Evolutionary conservation across 2,113 vertebrate genomes (phyloP), one percentile per base, ranked within the genome.

Genomic region (Daubentonia madagascariensis): DNA sequence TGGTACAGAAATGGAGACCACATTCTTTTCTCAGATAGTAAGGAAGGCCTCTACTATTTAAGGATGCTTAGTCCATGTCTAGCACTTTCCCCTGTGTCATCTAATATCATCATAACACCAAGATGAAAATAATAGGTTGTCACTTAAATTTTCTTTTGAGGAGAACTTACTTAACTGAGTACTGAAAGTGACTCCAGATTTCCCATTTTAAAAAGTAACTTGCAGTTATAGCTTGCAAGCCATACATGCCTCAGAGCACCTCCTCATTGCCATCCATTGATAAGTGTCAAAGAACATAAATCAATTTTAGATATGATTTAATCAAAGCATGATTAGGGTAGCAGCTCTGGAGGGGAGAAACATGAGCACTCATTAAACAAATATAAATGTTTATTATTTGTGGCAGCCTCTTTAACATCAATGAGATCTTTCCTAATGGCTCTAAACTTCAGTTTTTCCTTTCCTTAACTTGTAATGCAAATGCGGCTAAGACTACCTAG

Each of bases 1-100:
- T 23, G 52, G 25, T n/a, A 40, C 65, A 95, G 70, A 85, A 87
- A 88, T 61, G 79, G 50, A 95, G 70, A 80, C 23, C 40, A 72
- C 80, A 92, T 96, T 96, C 95, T 97, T 95, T 79, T 89, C 67
- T 96, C 65, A 83, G 83, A 88, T 23, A 87, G 90, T 70, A 37
- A 94, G 57, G 61, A 89, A 95, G 73, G 40, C 32, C 48, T 85
- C 87, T 76, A 22, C 89, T 97, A 94, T 96, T 97, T 97, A 52
- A 67, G 67, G 94, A 85, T 72, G 43, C 40, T 93, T 72, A 83
- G 65, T 88, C 32, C 61, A 72, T 65, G 67, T 76, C 94, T 76
- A 48, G 52, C 23, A n/a, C 16, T 59, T 92, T 63, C 85, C 43
- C 52, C 20, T 35, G 4, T 75, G 70, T 89, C 40, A 18, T 91